A percentile compares a stretch with the other conserved stretches of the same genome.
Conservation (phyloP, 2,113 vertebrate species). For the Cnemophilus loriae region DNA sequence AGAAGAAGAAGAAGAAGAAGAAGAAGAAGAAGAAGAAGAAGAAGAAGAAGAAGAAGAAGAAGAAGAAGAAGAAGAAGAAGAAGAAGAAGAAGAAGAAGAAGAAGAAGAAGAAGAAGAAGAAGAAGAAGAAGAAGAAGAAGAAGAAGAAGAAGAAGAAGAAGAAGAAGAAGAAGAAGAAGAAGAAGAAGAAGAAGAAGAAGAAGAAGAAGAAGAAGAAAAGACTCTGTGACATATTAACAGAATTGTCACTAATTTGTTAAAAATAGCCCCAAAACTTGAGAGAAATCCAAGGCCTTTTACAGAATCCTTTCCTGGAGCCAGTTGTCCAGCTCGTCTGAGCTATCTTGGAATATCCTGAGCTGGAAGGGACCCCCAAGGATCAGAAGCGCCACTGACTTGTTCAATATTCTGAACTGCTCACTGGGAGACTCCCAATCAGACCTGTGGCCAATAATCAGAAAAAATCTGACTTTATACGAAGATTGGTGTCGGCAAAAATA, state of each 20-base stretch:
- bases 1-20: no score
- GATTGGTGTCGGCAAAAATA: not conserved
- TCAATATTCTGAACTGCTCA: not conserved
- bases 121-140: no score
- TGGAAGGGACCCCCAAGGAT: not conserved
- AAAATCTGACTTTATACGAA: not conserved
- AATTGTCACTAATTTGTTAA: not conserved
- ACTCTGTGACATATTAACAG: not conserved
- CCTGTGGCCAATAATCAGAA: not conserved
- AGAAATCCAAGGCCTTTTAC: not conserved
- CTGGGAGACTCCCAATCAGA: not conserved
- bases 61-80: no score
- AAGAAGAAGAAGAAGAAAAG: no score
- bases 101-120: no score
- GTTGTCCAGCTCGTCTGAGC: not conserved
- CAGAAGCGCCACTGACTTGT: not conserved
- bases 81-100: no score
- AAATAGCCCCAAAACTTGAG: not conserved
- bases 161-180: no score
- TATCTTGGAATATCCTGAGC: not conserved
- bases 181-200: no score
- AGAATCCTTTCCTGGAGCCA: not conserved
- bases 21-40: no score
- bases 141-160: no score
- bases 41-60: no score